Conservation (phyloP, 2,797 vertebrate species). For the Anolis apletophallus region DNA sequence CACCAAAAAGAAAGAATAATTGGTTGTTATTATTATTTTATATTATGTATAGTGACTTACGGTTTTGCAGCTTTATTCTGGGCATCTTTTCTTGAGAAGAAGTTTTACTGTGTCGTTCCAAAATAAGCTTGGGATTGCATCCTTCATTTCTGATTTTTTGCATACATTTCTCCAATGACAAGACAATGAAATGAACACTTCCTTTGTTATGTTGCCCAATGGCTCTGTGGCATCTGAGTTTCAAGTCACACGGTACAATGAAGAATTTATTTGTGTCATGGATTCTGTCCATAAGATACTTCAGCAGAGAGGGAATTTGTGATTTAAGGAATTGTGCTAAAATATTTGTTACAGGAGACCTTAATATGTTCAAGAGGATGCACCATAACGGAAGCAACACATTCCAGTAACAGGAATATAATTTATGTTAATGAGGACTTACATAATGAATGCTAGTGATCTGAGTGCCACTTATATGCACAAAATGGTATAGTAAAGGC, state of each 20-base stretch:
- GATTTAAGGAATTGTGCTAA: too few relatives aligned
- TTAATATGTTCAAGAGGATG: neutral
- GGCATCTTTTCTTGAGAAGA: neutral
- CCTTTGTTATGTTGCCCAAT: neutral
- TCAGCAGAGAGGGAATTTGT: too few relatives aligned
- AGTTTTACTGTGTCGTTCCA: neutral
- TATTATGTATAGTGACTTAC: neutral
- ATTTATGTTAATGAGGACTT: too few relatives aligned
- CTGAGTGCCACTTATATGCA: neutral
- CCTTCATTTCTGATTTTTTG: slow-evolving; percentile 11
- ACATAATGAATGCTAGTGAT: too few relatives aligned
- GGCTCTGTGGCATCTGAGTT: neutral
- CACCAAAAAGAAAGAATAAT: too few relatives aligned
- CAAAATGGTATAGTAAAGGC: neutral
- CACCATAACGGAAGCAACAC: neutral
- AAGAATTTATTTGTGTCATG: neutral
- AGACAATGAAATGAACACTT: neutral
- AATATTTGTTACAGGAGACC: too few relatives aligned
- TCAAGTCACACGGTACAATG: neutral
- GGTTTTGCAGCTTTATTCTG: neutral
- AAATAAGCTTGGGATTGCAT: neutral
- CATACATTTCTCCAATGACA: neutral
- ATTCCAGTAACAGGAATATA: neutral
- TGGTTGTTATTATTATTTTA: too few relatives aligned
- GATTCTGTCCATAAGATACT: neutral